Conservation (phyloP, 2,113 vertebrate genomes). For the Passer montanus region DNA sequence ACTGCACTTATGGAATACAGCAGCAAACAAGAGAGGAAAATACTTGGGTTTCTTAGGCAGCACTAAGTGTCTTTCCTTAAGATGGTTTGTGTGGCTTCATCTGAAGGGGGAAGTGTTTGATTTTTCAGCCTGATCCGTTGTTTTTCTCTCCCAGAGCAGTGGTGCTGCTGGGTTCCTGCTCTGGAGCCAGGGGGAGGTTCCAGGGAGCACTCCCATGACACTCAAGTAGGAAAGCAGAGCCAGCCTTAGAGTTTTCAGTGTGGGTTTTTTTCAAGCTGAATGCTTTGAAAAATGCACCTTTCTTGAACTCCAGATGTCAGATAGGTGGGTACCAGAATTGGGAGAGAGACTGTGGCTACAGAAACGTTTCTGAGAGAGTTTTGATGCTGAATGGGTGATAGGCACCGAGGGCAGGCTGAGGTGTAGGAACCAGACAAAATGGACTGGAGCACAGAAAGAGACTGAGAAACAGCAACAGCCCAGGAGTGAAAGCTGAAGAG, state of each 20-base stretch:
- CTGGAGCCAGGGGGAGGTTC: not conserved
- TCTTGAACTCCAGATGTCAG: not conserved
- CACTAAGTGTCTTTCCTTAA: not conserved
- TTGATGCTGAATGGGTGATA: conserved; percentile 17
- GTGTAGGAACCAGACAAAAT: conserved; percentile 10
- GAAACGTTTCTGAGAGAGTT: not conserved
- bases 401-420: conserved; percentile 6
- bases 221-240: not conserved
- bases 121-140: not conserved
- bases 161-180: not conserved
- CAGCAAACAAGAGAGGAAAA: not conserved
- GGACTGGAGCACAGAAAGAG: not conserved
- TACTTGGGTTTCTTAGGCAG: not conserved
- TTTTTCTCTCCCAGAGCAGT: not conserved
- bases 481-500: conserved; percentile 30
- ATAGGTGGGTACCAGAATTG: not conserved
- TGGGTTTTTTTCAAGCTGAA: not conserved
- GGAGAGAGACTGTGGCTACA: not conserved
- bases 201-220: not conserved
- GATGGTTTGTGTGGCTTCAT: not conserved
- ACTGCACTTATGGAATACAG: not conserved
- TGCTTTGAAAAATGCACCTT: conserved; percentile 16
- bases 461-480: conserved; percentile 25
- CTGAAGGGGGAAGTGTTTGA: not conserved
- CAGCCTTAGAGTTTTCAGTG: conserved; percentile 6